Evolutionary conservation across 2,113 vertebrate genomes (phyloP), one percentile per base, ranked within the genome.

Genomic region (Indri indri): DNA sequence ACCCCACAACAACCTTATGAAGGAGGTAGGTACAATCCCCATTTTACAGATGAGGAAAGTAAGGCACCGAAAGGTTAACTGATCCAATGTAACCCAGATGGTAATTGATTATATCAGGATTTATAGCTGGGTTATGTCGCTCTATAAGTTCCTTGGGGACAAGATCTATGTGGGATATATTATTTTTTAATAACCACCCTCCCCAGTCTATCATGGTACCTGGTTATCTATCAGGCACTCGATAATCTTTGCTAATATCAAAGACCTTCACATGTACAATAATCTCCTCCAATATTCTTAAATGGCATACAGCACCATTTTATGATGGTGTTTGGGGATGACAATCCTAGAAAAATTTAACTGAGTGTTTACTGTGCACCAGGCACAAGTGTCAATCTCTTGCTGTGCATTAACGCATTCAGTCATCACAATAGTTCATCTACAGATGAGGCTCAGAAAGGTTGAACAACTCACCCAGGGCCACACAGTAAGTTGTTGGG

Each of bases 191-290:
- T 47, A 66, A n/a, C 13, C 11, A 22, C 9, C 8, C 6, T 16
- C 23, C 12, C 2, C 68, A 12, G 12, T 71, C 18, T 82, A 20
- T 74, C 23, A 2, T 4, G 18, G 11, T 12, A 34, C 8, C 27
- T 76, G 18, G 8, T 22, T 18, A 11, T 68, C 27, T 42, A 61
- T 74, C 54, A 81, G n/a, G 17, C 34, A 34, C 0, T 47, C 25
- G 10, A 0, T 27, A 45, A 45, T 59, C 42, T 93, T 52, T 70
- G 16, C 59, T 57, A 40, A 8, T 27, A 23, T 89, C 52, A 3
- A 0, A 45, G 63, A 42, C 9, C 34, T 68, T 63, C 11, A 12
- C 23, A 0, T 1, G 0, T 0, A 23, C 9, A 57, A 13, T 30
- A 2, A 1, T 77, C 18, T 50, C 68, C 42, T 37, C 5, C n/a